Percentiles rank a stretch among this genome's conserved stretches.
phyloP scores from a whole-genome alignment of 2,888 invertebrate genomes.

The Chouioia cunea region DNA sequence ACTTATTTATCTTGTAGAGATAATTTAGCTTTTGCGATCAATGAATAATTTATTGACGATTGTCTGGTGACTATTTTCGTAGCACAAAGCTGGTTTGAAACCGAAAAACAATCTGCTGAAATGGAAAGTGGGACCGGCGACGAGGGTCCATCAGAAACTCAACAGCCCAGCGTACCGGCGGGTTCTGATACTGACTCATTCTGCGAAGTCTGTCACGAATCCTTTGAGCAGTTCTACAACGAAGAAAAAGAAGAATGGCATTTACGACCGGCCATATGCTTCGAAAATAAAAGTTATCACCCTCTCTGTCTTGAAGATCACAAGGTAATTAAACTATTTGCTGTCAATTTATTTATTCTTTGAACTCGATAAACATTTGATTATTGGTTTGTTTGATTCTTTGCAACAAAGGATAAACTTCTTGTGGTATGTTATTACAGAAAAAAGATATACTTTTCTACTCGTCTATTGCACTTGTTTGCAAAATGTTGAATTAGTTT shows the following conservation, averaged over 20 bases:
- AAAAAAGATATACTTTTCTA: background rate
- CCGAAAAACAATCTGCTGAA: slow-evolving; percentile 74
- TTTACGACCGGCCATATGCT: slow-evolving; percentile 83
- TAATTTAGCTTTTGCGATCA: background rate
- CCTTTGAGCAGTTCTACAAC: slow-evolving; percentile 44
- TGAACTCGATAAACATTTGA: slow-evolving; percentile 1
- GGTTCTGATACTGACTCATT: slow-evolving; percentile 25
- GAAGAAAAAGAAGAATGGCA: slow-evolving; percentile 90
- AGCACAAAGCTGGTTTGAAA: slow-evolving; percentile 92
- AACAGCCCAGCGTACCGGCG: slow-evolving; percentile 54
- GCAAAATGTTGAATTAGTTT: background rate
- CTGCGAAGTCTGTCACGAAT: slow-evolving; percentile 46
- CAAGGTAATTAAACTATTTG: slow-evolving; percentile 73
- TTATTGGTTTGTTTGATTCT: slow-evolving; percentile 22
- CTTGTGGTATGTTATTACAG: slow-evolving; percentile 42
- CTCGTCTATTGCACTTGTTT: slow-evolving; percentile 1
- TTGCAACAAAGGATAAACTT: slow-evolving; percentile 46
- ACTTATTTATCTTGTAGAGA: slow-evolving; percentile 72
- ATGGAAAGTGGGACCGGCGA: slow-evolving; percentile 71
- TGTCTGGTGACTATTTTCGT: slow-evolving; percentile 43
- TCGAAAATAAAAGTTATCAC: slow-evolving; percentile 86
- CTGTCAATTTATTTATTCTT: background rate
- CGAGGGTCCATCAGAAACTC: slow-evolving; percentile 73
- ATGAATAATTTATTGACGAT: background rate
- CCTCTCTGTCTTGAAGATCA: slow-evolving; percentile 91